Base-by-base conservation (phyloP, 2,888 invertebrate genomes). In the Mythimna loreyi region DNA sequence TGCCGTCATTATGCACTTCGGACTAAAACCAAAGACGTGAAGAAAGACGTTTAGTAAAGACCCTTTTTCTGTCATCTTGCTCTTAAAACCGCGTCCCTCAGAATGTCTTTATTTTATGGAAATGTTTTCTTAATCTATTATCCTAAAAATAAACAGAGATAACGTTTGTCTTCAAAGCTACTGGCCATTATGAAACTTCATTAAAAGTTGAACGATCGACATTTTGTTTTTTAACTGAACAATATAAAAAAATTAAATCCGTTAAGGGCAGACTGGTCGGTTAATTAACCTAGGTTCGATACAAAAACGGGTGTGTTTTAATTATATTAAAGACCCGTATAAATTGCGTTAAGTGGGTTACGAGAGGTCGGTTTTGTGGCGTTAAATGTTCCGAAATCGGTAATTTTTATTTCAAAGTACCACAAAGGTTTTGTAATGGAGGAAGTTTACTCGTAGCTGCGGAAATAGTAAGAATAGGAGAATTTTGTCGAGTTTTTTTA, bases 281-380 rank as follows among this genome's bases (percentile, higher is more conserved):
- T 88, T 90, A 90, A 92, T 92, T 90, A 91, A 87, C 81, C 80
- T 78, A 80, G 75, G 85, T 81, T 82, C 76, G 80, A 84, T 87
- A 88, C 83, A 88, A 91, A 91, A 91, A 87, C 83, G 82, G 87
- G 78, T 84, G 84, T 75, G 81, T 86, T 89, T 89, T 90, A 90
- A 92, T 91, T 90, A 88, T 78, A 83, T 87, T 85, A 84, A 87
- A 87, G 82, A 80, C 81, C 13, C 65, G 67, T 71, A 85, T 87
- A 87, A 89, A 89, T 86, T 83, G 78, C 72, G 82, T 73, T 84
- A 86, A 89, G 84, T 87, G 85, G 87, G 84, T 78, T 83, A 86
- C 85, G 84, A 77, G 78, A 23, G 81, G 81, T 72, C 83, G 76
- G 81, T 79, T 82, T 75, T 67, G 19, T 47, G 76, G 81, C 75